Conservation (phyloP, 1,140 invertebrate species). For the Drosophila murphyi region DNA sequence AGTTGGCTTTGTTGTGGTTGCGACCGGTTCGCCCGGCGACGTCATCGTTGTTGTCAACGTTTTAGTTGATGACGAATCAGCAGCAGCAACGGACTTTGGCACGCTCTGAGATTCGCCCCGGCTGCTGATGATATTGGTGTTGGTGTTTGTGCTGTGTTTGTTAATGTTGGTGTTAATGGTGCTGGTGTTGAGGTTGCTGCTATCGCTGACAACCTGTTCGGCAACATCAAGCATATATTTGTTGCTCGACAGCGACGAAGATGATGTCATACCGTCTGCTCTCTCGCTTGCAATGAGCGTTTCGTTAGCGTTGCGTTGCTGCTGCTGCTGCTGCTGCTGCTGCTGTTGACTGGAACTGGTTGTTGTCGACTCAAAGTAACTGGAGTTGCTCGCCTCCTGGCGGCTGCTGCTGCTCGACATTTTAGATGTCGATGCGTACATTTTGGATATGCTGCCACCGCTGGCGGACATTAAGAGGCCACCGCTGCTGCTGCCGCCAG, state of each 20-base stretch:
- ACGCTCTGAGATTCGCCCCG: conserved; percentile 74
- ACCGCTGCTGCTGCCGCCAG: conserved; percentile 23
- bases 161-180: conserved; percentile 32
- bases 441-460: conserved; percentile 66
- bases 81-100: conserved; percentile 57
- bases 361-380: conserved; percentile 73
- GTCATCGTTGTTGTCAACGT: conserved; percentile 63
- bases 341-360: conserved; percentile 67
- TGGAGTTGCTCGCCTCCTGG: conserved; percentile 59
- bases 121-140: conserved; percentile 37
- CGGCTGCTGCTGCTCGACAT: conserved; percentile 43
- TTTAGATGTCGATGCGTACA: conserved; percentile 63
- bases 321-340: conserved; percentile 31
- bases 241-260: conserved; percentile 51
- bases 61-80: conserved; percentile 51
- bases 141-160: conserved; percentile 38
- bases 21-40: conserved; percentile 69
- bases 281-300: conserved; percentile 75
- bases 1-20: conserved; percentile 60
- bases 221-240: conserved; percentile 47
- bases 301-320: conserved; percentile 60
- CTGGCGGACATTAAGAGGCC: conserved; percentile 50
- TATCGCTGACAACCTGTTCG: conserved; percentile 68
- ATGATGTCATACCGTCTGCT: conserved; percentile 84
- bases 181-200: conserved; percentile 39